Base-by-base conservation (phyloP, 2,888 invertebrate species). In the Meandrusa payeni region DNA sequence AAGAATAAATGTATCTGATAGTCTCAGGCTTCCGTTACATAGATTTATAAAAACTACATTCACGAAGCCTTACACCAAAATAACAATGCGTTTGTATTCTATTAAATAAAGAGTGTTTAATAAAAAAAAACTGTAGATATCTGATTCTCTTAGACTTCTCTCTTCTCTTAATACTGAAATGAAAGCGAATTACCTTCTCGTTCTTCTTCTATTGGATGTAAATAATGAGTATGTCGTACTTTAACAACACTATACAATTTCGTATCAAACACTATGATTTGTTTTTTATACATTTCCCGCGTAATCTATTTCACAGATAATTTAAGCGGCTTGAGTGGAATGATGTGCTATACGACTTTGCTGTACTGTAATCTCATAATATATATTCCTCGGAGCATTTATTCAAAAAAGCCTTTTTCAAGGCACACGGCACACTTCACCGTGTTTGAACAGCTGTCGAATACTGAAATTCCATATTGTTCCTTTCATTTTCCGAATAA, bases 161-260 rank as follows among this genome's bases (percentile, higher is more conserved):
- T n/a, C n/a, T n/a, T n/a, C n/a, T n/a, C n/a, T n/a, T n/a, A n/a
- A n/a, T n/a, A n/a, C n/a, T n/a, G n/a, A n/a, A n/a, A n/a, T n/a
- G n/a, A n/a, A n/a, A n/a, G 2, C 24, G n/a, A 40, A 47, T 28
- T 64, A 77, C 77, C 76, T 76, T 77, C 75, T 55, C 59, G 74
- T 61, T 82, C 81, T 63, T 83, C 83, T 50, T 68, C 63, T 42
- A 82, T 83, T 7, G 80, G 66, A 54, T 78, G 76, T 48, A 83
- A 72, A 56, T 66, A 79, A 41, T 77, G 69, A 3, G 77, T 77
- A 59, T 83, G 81, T 4, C 64, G 64, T 44, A 85, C 80, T 69
- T 76, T 75, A 42, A 83, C 64, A 55, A 85, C 62, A 61, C 79
- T 81, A 28, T 76, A 81, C 2, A 71, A 61, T 49, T 68, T 70